A percentile compares a stretch with the other conserved stretches of the same genome.
These are phyloP conservation scores for Epirrita christyi DNA, from an alignment of 2,888 invertebrate genomes.

Conservation along the genomic window DNA sequence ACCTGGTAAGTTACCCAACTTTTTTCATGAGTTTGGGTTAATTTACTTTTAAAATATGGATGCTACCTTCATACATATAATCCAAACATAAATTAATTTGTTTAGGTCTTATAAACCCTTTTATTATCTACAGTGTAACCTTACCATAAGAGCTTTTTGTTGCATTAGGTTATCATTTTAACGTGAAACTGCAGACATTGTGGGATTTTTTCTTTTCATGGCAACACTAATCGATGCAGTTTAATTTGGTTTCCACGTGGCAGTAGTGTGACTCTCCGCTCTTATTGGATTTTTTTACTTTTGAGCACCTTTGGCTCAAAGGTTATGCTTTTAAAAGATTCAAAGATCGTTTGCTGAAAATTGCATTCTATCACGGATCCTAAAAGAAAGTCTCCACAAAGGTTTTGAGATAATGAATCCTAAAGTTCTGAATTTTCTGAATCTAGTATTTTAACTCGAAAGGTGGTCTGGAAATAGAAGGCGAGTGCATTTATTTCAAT, in stretches of 20 bases:
- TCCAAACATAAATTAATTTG: too few species aligned
- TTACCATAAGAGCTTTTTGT: too few species aligned
- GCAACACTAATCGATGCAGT: slow-evolving; percentile 40
- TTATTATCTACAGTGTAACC: too few species aligned
- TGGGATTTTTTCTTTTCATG: slow-evolving; percentile 5
- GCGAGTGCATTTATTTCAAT: not conserved
- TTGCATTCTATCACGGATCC: slow-evolving; percentile 16
- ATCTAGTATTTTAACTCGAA: slow-evolving; percentile 7
- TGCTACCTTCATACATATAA: too few species aligned
- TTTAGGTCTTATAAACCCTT: too few species aligned
- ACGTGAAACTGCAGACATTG: not conserved
- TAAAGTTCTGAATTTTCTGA: slow-evolving; percentile 1
- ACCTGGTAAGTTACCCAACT: not conserved
- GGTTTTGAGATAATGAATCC: slow-evolving; percentile 21
- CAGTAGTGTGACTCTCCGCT: slow-evolving; percentile 45
- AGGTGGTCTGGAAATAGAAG: slow-evolving; percentile 2
- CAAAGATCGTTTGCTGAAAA: slow-evolving; percentile 29
- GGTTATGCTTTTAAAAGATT: slow-evolving; percentile 47
- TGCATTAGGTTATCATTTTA: too few species aligned
- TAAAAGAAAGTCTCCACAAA: slow-evolving; percentile 23
- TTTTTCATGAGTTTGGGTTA: too few species aligned
- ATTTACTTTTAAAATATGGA: too few species aligned
- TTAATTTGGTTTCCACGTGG: slow-evolving; percentile 49
- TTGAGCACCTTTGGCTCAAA: slow-evolving; percentile 43
- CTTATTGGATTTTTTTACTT: slow-evolving; percentile 54